Base-by-base conservation (phyloP, 53 echinoderm and acorn worm species). In the Astropecten irregularis region DNA sequence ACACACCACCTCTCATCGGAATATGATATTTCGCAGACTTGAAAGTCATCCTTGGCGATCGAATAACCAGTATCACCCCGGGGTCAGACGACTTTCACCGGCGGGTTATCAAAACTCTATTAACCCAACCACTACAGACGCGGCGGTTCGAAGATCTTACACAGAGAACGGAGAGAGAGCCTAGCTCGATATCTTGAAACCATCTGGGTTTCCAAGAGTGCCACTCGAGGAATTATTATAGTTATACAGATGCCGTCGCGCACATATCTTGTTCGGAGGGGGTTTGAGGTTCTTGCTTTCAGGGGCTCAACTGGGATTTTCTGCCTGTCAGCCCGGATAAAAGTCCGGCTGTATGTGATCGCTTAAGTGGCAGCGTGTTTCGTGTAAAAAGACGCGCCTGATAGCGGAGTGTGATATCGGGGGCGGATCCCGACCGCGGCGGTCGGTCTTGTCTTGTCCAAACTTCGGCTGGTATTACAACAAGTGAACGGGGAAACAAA, bases 51-150 rank as follows among this genome's bases (percentile, higher is more conserved):
- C 19, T 62, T 15, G 1, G 33, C 3, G 47, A 79, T 60, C 47
- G 46, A 79, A 79, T 32, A 27, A 20, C 79, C 46, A 20, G 60
- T 79, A 62, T 79, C 79, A 79, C 20, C 42, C 18, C 47, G 79
- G 79, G 79, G 60, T 62, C n/a, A n/a, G 31, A 29, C 28, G 31
- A 37, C 39, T 15, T 79, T 49, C 56, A 79, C 79, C 60, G 61
- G 56, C 50, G 47, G 79, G 79, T 79, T 79, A 79, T 79, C 79
- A 79, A 79, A 79, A 79, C 79, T 61, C 79, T 79, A 79, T 79
- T 79, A 62, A 20, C 31, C 28, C 44, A 20, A 62, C 79, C 79
- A 31, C n/a, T n/a, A n/a, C n/a, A n/a, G n/a, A n/a, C n/a, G n/a
- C n/a, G n/a, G n/a, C n/a, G n/a, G n/a, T n/a, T n/a, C n/a, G n/a